Evolutionary conservation across 2,113 vertebrate genomes (phyloP).

Genomic region (Callaeas wilsoni): DNA sequence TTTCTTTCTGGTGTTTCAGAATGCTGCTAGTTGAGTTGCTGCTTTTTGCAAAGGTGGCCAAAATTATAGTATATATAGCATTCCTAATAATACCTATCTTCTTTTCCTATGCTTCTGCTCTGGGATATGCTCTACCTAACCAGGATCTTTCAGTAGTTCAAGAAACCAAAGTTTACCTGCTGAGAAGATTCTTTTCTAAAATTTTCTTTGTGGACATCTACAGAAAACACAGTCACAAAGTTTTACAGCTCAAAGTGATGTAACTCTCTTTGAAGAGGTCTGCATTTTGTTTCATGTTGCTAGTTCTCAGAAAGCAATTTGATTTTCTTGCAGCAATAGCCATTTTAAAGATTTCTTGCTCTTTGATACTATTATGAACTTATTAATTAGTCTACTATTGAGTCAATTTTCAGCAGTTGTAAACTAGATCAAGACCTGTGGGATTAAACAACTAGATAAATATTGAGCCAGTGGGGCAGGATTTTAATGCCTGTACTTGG

Average conservation of each 20-base stretch:
- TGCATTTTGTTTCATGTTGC: conserved; percentile 39
- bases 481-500: background rate
- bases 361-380: conserved; percentile 62
- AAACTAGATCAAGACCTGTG: conserved; percentile 44
- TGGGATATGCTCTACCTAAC: background rate
- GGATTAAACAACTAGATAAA: conserved; percentile 41
- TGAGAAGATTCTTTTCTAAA: background rate
- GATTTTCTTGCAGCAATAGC: conserved; percentile 45
- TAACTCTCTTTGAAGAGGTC: background rate
- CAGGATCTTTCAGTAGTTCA: background rate
- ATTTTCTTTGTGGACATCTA: background rate
- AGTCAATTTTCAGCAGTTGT: conserved; percentile 30
- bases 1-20: background rate
- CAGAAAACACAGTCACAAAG: background rate
- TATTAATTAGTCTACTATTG: conserved; percentile 47
- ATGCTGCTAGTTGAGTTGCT: background rate
- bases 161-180: background rate
- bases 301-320: conserved; percentile 30
- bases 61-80: background rate
- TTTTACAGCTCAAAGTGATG: background rate
- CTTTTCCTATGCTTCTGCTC: background rate
- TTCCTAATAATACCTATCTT: background rate
- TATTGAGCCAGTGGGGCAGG: background rate
- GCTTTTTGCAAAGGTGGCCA: background rate
- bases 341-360: conserved; percentile 56